Evolutionary conservation across 2,113 vertebrate genomes (phyloP).

Genomic region (Festucalex cinctus): DNA sequence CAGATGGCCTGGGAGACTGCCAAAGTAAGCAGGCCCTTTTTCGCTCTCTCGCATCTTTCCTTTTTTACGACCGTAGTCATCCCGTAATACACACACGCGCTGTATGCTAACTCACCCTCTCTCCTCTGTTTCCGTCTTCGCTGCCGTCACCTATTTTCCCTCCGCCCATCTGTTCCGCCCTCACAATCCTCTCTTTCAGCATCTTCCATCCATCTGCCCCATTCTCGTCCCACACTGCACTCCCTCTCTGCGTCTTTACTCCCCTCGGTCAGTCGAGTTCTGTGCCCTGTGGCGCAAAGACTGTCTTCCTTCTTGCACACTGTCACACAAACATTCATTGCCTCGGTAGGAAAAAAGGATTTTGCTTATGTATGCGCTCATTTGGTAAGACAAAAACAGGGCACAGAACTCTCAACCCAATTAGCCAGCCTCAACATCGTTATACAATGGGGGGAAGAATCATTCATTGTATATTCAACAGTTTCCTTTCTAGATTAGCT

Average conservation of each 20-base stretch:
- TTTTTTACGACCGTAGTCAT: slow-evolving; percentile 18
- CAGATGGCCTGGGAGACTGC: slow-evolving; percentile 98
- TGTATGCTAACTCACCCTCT: slow-evolving; percentile 30
- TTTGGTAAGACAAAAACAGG: slow-evolving; percentile 39
- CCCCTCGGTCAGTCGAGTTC: slow-evolving; percentile 45
- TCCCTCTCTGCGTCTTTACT: slow-evolving; percentile 44
- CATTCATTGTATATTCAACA: slow-evolving; percentile 19
- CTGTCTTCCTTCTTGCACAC: slow-evolving; percentile 42
- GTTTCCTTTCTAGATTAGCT: slow-evolving; percentile 12
- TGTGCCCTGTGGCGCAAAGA: slow-evolving; percentile 47
- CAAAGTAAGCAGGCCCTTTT: slow-evolving; percentile 91
- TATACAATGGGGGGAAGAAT: background rate
- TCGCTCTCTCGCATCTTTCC: slow-evolving; percentile 62
- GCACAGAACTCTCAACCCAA: slow-evolving; percentile 16
- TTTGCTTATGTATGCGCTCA: slow-evolving; percentile 30
- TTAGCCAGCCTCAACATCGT: slow-evolving; percentile 9
- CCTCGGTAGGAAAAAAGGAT: slow-evolving; percentile 22
- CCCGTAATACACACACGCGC: slow-evolving; percentile 16
- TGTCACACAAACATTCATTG: slow-evolving; percentile 44
- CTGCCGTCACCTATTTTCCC: slow-evolving; percentile 53
- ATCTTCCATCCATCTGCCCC: slow-evolving; percentile 63
- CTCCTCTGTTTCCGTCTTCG: slow-evolving; percentile 34
- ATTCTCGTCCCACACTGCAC: slow-evolving; percentile 44
- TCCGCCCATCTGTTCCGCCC: slow-evolving; percentile 50
- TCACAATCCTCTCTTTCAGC: slow-evolving; percentile 61